Conservation (phyloP, 1,140 invertebrate genomes). For the Orussus abietinus region DNA sequence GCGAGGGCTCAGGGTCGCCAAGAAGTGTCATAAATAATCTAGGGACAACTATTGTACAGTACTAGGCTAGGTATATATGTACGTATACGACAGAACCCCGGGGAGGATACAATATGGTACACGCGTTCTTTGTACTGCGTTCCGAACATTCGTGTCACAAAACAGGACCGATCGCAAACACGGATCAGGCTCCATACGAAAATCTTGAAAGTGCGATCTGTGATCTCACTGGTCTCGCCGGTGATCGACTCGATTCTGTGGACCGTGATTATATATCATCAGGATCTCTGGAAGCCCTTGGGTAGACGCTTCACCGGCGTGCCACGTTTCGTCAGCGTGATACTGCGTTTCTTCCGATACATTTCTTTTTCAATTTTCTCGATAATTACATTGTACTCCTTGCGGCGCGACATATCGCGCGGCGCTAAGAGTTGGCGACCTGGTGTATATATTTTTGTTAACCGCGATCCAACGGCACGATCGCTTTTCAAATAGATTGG, state of each 20-base stretch:
- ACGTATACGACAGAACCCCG: constrained; percentile 12
- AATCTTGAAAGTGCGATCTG: background rate
- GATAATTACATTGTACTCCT: constrained; percentile 14
- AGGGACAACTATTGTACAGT: constrained; percentile 11
- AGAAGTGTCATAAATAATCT: background rate
- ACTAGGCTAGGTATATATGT: constrained; percentile 6
- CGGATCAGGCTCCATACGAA: background rate
- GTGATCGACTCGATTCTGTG: too few species aligned
- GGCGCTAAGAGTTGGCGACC: constrained; percentile 5
- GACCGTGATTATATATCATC: too few species aligned
- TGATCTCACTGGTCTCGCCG: too few species aligned
- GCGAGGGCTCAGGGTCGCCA: background rate
- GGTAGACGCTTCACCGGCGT: too few species aligned
- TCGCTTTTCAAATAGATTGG: background rate
- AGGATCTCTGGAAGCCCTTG: too few species aligned
- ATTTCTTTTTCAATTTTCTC: constrained; percentile 10
- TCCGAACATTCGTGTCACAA: constrained; percentile 8
- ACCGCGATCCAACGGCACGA: constrained; percentile 14
- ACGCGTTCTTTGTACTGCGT: constrained; percentile 6
- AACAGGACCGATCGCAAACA: constrained; percentile 7
- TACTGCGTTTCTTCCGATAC: background rate
- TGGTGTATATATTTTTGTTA: constrained; percentile 9
- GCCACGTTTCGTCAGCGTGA: constrained; percentile 2
- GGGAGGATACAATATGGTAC: constrained; percentile 12
- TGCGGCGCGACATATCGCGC: constrained; percentile 2